phyloP scores from a whole-genome alignment of 2,888 invertebrate species.

The Cabera pusaria region DNA sequence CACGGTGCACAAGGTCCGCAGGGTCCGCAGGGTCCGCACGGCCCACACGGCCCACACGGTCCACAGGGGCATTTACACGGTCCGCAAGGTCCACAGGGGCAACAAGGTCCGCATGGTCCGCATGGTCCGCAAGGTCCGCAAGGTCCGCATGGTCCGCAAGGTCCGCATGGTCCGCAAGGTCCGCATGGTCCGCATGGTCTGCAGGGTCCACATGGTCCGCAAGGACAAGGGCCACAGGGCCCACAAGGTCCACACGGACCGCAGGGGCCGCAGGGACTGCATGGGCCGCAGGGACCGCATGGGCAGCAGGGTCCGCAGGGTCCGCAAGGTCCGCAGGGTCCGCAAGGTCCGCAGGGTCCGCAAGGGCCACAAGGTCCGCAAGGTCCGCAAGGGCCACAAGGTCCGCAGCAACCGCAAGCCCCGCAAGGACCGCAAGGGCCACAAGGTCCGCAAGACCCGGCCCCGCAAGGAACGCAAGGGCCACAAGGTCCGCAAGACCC shows the following conservation, averaged over 20 bases:
- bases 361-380: slow-evolving; percentile 39
- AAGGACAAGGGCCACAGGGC: slow-evolving; percentile 42
- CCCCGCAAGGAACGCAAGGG: slow-evolving; percentile 40
- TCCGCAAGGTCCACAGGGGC: slow-evolving; percentile 33
- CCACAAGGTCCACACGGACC: slow-evolving; percentile 49
- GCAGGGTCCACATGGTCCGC: slow-evolving; percentile 42
- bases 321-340: slow-evolving; percentile 39
- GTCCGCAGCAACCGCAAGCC: slow-evolving; percentile 45
- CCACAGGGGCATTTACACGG: slow-evolving; percentile 31
- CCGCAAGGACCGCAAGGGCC: slow-evolving; percentile 43
- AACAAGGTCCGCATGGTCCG: slow-evolving; percentile 15
- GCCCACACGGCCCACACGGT: slow-evolving; percentile 40
- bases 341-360: slow-evolving; percentile 35
- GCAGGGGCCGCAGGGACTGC: slow-evolving; percentile 41
- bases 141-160: slow-evolving; percentile 27
- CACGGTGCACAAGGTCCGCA: slow-evolving; percentile 43
- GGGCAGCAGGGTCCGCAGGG: slow-evolving; percentile 42
- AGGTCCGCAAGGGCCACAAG: slow-evolving; percentile 34
- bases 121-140: slow-evolving; percentile 37
- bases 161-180: slow-evolving; percentile 36
- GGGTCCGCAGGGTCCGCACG: slow-evolving; percentile 24
- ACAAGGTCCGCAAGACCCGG: slow-evolving; percentile 39
- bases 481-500: slow-evolving; percentile 37
- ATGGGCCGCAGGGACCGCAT: slow-evolving; percentile 39
- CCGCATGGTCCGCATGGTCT: slow-evolving; percentile 26